phyloP scores from a whole-genome alignment of 1,140 invertebrate species.

The Bombus affinis region DNA sequence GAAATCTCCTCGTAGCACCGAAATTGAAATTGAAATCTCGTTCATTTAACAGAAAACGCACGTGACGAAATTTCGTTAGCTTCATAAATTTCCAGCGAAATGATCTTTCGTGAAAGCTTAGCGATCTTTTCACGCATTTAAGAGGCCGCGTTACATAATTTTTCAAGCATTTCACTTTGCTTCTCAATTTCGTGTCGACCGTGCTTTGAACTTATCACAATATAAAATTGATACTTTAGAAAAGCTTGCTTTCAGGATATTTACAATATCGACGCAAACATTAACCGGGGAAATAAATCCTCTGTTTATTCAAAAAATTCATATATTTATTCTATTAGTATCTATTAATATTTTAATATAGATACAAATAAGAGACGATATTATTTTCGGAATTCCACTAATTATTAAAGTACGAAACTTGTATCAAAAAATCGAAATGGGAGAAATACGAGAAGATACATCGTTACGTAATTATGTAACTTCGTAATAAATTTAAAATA shows the following conservation, averaged over 20 bases:
- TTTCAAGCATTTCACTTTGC: background rate
- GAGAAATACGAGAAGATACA: too few relatives aligned
- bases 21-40: background rate
- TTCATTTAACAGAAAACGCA: background rate
- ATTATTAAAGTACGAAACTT: too few relatives aligned
- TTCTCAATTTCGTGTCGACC: background rate
- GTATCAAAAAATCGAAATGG: too few relatives aligned
- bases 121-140: background rate
- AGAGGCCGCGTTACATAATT: background rate
- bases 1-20: background rate
- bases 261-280: background rate
- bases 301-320: too few relatives aligned
- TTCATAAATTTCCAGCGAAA: background rate
- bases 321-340: too few relatives aligned
- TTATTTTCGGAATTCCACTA: too few relatives aligned
- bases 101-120: background rate
- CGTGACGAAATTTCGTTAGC: background rate
- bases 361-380: too few relatives aligned
- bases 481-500: background rate
- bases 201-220: background rate
- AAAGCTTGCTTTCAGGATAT: background rate
- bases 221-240: too few relatives aligned
- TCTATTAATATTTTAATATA: too few relatives aligned
- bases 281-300: too few relatives aligned
- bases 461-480: too few relatives aligned